A percentile compares a stretch with the other conserved stretches of the same genome.
Evolutionary conservation across 1,140 invertebrate genomes (phyloP).

Genomic region (Drosophila micromelanica): DNA sequence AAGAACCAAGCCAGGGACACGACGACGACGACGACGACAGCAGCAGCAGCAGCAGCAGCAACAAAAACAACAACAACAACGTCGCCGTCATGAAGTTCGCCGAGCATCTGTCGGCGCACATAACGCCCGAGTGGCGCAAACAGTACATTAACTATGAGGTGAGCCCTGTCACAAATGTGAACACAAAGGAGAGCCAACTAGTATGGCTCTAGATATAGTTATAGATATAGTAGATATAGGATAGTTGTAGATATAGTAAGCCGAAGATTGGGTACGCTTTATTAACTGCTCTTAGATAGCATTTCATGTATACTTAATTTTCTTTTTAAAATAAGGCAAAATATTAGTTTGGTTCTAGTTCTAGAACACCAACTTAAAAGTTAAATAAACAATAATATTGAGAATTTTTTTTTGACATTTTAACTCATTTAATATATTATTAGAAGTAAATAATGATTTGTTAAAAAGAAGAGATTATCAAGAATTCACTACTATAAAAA

Average conservation of each 20-base stretch:
- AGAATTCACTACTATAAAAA: too few relatives aligned
- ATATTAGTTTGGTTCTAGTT: too few relatives aligned
- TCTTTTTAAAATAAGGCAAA: too few relatives aligned
- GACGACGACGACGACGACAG: neutral
- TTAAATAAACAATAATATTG: too few relatives aligned
- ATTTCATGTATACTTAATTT: too few relatives aligned
- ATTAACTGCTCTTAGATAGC: too few relatives aligned
- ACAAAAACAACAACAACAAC: constrained; percentile 75
- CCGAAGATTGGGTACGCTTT: neutral
- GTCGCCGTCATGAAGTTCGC: constrained; percentile 94
- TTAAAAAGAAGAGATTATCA: too few relatives aligned
- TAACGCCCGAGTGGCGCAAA: constrained; percentile 99
- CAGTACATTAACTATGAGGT: constrained; percentile 99
- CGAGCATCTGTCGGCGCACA: constrained; percentile 97
- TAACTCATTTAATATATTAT: too few relatives aligned
- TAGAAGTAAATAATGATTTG: too few relatives aligned
- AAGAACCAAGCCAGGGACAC: constrained; percentile 34
- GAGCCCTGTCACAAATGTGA: constrained; percentile 57
- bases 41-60: constrained; percentile 61
- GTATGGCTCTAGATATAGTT: neutral
- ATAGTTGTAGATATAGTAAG: neutral
- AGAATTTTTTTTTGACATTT: too few relatives aligned
- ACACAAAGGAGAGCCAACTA: neutral
- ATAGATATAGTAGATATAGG: too few relatives aligned
- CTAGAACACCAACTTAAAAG: too few relatives aligned